Percentiles rank a stretch among this genome's conserved stretches.
These are phyloP conservation scores for Herpetotheres cachinnans DNA, from an alignment of 2,113 vertebrate genomes.

Conservation along the genomic window DNA sequence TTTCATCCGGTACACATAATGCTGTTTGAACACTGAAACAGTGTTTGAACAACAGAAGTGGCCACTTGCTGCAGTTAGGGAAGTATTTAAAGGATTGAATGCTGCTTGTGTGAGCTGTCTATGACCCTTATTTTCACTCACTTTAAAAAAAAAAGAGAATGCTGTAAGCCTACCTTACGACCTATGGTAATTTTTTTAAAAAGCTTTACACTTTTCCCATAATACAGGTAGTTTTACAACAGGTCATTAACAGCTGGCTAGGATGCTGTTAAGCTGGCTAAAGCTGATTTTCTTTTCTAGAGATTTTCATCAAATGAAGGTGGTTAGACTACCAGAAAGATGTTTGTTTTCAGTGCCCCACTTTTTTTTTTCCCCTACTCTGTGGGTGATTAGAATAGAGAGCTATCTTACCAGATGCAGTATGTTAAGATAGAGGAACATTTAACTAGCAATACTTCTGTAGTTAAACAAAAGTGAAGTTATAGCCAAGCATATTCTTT, in stretches of 20 bases:
- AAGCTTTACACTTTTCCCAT: background rate
- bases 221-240: background rate
- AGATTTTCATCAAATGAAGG: background rate
- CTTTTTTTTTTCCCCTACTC: background rate
- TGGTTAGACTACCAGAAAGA: background rate
- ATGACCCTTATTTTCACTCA: background rate
- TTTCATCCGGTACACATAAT: background rate
- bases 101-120: background rate
- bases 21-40: background rate
- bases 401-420: background rate
- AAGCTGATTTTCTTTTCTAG: background rate
- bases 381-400: background rate
- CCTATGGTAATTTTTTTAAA: background rate
- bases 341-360: background rate
- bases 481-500: constrained; percentile 34
- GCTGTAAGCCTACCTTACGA: background rate
- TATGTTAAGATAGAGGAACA: constrained; percentile 22
- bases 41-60: background rate
- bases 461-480: constrained; percentile 27
- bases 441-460: background rate
- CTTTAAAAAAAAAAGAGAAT: background rate
- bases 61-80: background rate
- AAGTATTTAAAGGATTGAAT: background rate
- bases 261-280: background rate
- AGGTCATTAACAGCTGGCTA: background rate